Evolutionary conservation across 1,140 invertebrate genomes (phyloP), one percentile per base, ranked within the genome.

Genomic region (Hirudo medicinalis): DNA sequence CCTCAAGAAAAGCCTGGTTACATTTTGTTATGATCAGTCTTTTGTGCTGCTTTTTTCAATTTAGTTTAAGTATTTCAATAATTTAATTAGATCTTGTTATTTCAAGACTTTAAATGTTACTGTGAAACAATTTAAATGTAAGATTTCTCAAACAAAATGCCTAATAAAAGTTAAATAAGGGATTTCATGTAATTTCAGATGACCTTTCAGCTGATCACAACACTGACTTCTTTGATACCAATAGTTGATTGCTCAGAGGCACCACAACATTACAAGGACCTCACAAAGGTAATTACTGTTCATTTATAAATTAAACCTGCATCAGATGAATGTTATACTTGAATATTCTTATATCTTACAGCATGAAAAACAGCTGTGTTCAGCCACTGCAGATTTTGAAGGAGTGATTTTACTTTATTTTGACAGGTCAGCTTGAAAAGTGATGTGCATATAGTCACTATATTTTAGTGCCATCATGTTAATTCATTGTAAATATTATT

Each of bases 341-440:
- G 11, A 17, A 11, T 9, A 63, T 63, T 63, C n/a, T 13, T 72
- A 25, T 32, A 69, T 40, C 72, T 77, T 79, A 13, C 74, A 86
- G 85, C 85, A 88, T 69, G 90, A 93, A 76, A 84, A 86, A 71
- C 82, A 89, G 60, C 82, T 91, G 3, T 91, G 90, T 79, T 87
- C 88, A 74, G 87, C 88, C 22, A 91, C 91, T 0, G 89, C 89
- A 0, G 86, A 88, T 72, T 89, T 95, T 76, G 91, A 95, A 83
- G 89, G 91, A 77, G 94, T 95, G 79, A 86, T 94, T 5, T 76
- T 93, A 13, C 88, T 92, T 77, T 91, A 93, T 77, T 81, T 96
- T 67, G 91, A 94, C 75, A 87, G 81, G 82, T 54, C 19, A 53
- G 36, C n/a, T 40, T 68, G 29, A 49, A 49, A 11, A 6, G 40